Evolutionary conservation across 2,888 invertebrate genomes (phyloP).

Genomic region (Sinodicranocentrus sp.): DNA sequence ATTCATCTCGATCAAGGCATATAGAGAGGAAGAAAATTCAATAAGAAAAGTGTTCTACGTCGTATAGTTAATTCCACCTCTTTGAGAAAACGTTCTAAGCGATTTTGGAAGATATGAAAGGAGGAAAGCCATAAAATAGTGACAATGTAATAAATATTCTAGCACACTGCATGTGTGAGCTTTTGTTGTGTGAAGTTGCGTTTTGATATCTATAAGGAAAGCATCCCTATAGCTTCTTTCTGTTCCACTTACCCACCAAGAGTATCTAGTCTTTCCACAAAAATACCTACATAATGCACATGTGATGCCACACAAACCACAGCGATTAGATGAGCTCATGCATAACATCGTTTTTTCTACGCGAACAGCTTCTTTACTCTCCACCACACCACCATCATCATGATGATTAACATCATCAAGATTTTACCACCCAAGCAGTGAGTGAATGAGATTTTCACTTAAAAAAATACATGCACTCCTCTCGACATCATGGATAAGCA

Average conservation of each 20-base stretch:
- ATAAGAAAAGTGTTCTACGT: no score
- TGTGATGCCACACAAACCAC: neutral
- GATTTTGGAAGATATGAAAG: no score
- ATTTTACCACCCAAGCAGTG: constrained; percentile 45
- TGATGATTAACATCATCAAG: constrained; percentile 35
- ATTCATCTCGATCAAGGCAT: no score
- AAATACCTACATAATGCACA: constrained; percentile 1
- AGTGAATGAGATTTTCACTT: constrained; percentile 4
- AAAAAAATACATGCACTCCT: constrained; percentile 2
- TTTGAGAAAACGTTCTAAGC: no score
- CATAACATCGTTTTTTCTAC: constrained; percentile 9
- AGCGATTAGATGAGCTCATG: constrained; percentile 27
- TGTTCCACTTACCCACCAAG: neutral
- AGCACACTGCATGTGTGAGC: no score
- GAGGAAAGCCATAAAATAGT: no score
- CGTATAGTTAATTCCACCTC: no score
- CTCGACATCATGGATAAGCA: neutral
- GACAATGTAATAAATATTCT: no score
- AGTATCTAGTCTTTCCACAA: neutral
- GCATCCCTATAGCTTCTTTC: neutral
- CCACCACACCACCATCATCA: constrained; percentile 17
- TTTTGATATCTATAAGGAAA: no score
- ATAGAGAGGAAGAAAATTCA: no score
- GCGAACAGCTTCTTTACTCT: neutral
- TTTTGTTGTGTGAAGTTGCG: no score